phyloP scores from a whole-genome alignment of 2,888 invertebrate genomes.

The Ganaspis brasiliensis region DNA sequence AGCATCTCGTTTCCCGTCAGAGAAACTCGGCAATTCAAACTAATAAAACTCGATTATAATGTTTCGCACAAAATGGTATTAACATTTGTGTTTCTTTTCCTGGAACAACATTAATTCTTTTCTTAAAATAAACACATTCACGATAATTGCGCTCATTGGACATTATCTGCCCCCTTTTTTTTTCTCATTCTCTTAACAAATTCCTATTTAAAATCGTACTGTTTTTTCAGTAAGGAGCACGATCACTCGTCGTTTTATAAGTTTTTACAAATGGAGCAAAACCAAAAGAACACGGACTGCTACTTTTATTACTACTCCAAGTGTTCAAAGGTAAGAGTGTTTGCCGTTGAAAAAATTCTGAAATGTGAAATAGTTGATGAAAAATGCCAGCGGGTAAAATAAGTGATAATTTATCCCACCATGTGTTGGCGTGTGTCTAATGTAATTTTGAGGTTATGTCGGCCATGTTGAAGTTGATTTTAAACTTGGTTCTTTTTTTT shows the following conservation, averaged over 20 bases:
- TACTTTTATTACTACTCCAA: slow-evolving; percentile 95
- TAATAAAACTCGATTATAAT: slow-evolving; percentile 63
- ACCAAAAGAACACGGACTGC: slow-evolving; percentile 91
- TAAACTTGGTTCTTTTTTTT: too few species aligned
- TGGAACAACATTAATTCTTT: slow-evolving; percentile 12
- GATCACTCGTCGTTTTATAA: slow-evolving; percentile 78
- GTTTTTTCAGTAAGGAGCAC: slow-evolving; percentile 77
- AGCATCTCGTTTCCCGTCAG: slow-evolving; percentile 53
- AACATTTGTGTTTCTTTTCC: slow-evolving; percentile 59
- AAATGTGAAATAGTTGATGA: neutral
- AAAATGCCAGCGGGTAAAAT: neutral
- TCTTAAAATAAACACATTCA: neutral
- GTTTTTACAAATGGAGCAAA: slow-evolving; percentile 85
- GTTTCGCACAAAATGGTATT: slow-evolving; percentile 77
- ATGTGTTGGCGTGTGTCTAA: slow-evolving; percentile 35
- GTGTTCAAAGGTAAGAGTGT: slow-evolving; percentile 88
- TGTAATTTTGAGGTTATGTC: slow-evolving; percentile 57
- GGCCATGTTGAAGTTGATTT: slow-evolving; percentile 59
- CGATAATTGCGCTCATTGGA: neutral
- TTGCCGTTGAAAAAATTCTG: neutral
- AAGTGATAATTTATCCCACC: neutral
- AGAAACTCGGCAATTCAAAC: slow-evolving; percentile 49
- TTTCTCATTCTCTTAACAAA: slow-evolving; percentile 7
- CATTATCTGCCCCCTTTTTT: slow-evolving; percentile 7
- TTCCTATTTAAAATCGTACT: slow-evolving; percentile 53